These are phyloP conservation scores for Meandrina meandrites DNA, from an alignment of 92 coral and sea anemone species.

Conservation along the genomic window DNA sequence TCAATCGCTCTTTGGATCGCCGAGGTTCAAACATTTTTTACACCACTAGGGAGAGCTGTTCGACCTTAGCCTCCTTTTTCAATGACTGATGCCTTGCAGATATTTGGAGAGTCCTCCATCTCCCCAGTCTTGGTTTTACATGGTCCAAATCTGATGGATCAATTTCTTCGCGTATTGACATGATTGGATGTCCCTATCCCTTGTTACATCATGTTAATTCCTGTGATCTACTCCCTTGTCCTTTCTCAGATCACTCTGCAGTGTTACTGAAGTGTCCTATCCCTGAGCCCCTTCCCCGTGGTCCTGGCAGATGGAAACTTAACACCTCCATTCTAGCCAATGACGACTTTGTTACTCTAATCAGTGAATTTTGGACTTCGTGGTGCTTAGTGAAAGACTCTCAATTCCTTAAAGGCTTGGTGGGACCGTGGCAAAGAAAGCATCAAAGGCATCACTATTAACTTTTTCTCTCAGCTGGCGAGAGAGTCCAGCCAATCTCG, in stretches of 20 bases:
- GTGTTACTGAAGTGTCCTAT: background rate
- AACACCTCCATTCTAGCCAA: slow-evolving; percentile 49
- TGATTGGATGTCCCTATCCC: slow-evolving; percentile 15
- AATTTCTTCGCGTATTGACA: background rate
- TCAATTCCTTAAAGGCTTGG: background rate
- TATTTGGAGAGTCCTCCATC: background rate
- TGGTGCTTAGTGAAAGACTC: background rate
- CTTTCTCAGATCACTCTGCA: slow-evolving; percentile 35
- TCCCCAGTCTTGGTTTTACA: background rate
- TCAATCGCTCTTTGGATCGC: background rate
- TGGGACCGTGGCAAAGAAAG: slow-evolving; percentile 21
- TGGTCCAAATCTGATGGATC: slow-evolving; percentile 7
- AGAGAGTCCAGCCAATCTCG: background rate
- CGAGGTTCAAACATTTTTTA: background rate
- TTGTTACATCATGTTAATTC: background rate
- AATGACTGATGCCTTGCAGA: background rate
- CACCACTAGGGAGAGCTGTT: background rate
- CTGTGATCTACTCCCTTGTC: background rate
- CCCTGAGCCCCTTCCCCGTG: background rate
- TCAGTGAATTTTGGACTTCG: background rate
- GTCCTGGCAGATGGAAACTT: slow-evolving; percentile 60
- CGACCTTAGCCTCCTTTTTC: background rate
- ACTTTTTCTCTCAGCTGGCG: no score
- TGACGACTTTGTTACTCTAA: rapidly evolving
- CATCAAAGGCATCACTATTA: background rate